These are phyloP conservation scores for Pasiphila rectangulata DNA, from an alignment of 2,888 invertebrate genomes.

Conservation along the genomic window DNA sequence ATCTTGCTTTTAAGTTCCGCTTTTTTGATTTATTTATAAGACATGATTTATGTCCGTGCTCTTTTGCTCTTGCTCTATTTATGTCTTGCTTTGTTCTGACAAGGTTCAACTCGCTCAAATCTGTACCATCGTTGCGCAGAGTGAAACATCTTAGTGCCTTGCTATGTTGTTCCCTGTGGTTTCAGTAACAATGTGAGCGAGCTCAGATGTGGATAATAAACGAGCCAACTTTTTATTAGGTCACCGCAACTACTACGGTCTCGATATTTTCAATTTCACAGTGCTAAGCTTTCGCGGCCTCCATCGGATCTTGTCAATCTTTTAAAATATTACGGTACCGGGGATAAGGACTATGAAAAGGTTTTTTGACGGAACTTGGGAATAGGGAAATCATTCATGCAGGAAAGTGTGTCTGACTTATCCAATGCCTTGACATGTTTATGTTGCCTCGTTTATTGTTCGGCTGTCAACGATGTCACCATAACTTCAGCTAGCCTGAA, in stretches of 20 bases:
- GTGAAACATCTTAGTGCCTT: conserved; percentile 2
- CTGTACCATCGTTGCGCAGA: not conserved
- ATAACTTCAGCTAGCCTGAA: too few relatives aligned
- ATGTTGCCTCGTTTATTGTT: too few relatives aligned
- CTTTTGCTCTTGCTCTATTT: too few relatives aligned
- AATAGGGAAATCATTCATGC: not conserved
- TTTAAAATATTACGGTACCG: conserved; percentile 18
- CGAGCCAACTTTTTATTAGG: conserved; percentile 32
- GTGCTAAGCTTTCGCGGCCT: conserved; percentile 24
- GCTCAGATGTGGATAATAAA: conserved; percentile 29
- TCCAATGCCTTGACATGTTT: not conserved
- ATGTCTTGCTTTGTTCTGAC: too few relatives aligned
- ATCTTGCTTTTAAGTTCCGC: too few relatives aligned
- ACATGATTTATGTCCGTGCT: not conserved
- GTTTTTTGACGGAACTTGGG: not conserved
- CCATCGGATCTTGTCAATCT: conserved; percentile 22
- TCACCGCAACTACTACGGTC: conserved; percentile 26
- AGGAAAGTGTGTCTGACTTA: not conserved
- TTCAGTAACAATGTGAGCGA: conserved; percentile 23
- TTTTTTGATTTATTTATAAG: too few relatives aligned
- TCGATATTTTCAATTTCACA: conserved; percentile 34
- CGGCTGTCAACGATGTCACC: too few relatives aligned
- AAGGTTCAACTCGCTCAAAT: not conserved
- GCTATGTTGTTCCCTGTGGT: conserved; percentile 8
- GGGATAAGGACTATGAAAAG: not conserved